These are phyloP conservation scores for Perithous albicinctus DNA, from an alignment of 2,888 invertebrate species.

Conservation along the genomic window DNA sequence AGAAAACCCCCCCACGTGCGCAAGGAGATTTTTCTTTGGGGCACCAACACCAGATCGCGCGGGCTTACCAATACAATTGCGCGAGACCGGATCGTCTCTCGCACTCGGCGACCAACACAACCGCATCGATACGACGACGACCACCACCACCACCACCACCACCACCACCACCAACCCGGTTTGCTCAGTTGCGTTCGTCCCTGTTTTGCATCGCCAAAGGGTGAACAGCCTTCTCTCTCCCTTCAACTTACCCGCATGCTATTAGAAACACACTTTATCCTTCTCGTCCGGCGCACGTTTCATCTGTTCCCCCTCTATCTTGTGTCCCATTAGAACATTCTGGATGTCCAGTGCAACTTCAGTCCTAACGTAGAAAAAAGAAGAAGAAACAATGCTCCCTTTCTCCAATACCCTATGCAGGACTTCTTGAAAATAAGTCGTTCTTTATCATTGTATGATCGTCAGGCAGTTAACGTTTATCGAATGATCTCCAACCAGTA, in stretches of 20 bases:
- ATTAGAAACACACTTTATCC: slow-evolving; percentile 48
- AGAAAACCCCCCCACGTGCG: slow-evolving; percentile 70
- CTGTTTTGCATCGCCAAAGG: slow-evolving; percentile 65
- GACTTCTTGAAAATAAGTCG: not conserved
- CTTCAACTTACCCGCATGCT: slow-evolving; percentile 36
- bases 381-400: not conserved
- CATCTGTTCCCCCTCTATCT: slow-evolving; percentile 20
- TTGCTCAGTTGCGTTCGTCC: slow-evolving; percentile 62
- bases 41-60: slow-evolving; percentile 77
- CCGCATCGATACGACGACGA: slow-evolving; percentile 70
- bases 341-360: not conserved
- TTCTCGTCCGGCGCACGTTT: slow-evolving; percentile 39
- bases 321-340: slow-evolving; percentile 14
- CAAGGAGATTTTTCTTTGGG: slow-evolving; percentile 82
- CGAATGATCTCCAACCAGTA: not conserved
- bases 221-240: slow-evolving; percentile 65
- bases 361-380: not conserved
- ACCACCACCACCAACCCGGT: slow-evolving; percentile 33
- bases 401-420: too few relatives aligned
- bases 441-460: not conserved
- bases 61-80: slow-evolving; percentile 75
- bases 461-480: not conserved
- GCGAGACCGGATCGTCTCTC: slow-evolving; percentile 69
- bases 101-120: slow-evolving; percentile 73
- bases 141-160: slow-evolving; percentile 32